A percentile compares a stretch with the other conserved stretches of the same genome.
Evolutionary conservation across 2,797 vertebrate species (phyloP).

Genomic region (Leuciscus waleckii): DNA sequence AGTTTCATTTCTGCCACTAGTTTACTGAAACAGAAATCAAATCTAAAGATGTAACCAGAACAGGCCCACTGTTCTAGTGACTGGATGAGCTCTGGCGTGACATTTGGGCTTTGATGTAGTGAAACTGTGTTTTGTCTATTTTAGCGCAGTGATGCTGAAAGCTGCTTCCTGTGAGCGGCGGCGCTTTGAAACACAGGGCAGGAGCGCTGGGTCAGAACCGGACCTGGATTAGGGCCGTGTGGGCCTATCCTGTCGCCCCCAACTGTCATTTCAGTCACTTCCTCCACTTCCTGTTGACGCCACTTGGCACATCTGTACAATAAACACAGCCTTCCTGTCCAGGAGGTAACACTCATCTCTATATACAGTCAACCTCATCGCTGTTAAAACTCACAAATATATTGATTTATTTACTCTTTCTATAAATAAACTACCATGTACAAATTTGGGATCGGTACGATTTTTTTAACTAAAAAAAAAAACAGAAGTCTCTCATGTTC

Average conservation of each 20-base stretch:
- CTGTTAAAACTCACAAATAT: neutral
- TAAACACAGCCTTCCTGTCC: conserved; percentile 64
- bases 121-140: neutral
- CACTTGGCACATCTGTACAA: conserved; percentile 62
- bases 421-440: neutral
- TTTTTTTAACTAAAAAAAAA: neutral
- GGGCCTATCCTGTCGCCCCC: conserved; percentile 53
- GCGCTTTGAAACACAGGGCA: conserved; percentile 57
- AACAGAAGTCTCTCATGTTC: too few species aligned
- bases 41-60: neutral
- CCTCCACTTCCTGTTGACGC: conserved; percentile 68
- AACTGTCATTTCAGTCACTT: conserved; percentile 66
- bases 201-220: conserved; percentile 49
- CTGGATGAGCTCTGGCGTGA: neutral
- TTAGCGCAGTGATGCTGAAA: conserved; percentile 39
- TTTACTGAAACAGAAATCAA: too few species aligned
- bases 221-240: conserved; percentile 34
- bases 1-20: neutral
- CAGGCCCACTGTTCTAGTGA: neutral
- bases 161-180: conserved; percentile 61
- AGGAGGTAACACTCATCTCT: conserved; percentile 24
- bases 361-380: neutral
- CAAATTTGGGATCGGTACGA: neutral
- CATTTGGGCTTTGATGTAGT: neutral
- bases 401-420: neutral